Conservation (phyloP, 2,797 vertebrate species). For the Vultur gryphus region DNA sequence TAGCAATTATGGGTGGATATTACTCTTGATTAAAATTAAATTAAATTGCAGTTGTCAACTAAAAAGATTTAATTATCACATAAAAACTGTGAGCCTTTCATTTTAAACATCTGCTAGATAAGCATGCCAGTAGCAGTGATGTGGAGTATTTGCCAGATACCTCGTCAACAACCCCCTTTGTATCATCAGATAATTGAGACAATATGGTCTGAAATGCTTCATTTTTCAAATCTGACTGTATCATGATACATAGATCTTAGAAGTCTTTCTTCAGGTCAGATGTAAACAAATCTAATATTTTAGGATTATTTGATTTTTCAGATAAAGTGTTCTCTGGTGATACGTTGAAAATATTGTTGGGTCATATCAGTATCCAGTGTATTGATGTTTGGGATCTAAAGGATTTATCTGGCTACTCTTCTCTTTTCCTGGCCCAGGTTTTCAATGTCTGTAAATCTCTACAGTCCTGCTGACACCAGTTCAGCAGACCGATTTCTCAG, state of each 20-base stretch:
- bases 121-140: slow-evolving; percentile 29
- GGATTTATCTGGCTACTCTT: background rate
- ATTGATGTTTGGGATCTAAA: background rate
- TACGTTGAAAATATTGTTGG: background rate
- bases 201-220: slow-evolving; percentile 12
- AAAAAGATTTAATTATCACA: slow-evolving; percentile 68
- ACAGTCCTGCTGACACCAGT: background rate
- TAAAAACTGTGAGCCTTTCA: slow-evolving; percentile 66
- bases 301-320: background rate
- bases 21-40: slow-evolving; percentile 75
- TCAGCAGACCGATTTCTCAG: background rate
- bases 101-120: slow-evolving; percentile 70
- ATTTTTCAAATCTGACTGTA: background rate
- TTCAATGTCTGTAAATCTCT: background rate
- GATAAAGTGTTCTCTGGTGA: background rate
- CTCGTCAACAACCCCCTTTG: slow-evolving; percentile 44
- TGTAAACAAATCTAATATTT: background rate
- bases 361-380: background rate
- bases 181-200: slow-evolving; percentile 12
- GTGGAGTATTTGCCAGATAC: slow-evolving; percentile 55
- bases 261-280: background rate
- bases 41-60: slow-evolving; percentile 70
- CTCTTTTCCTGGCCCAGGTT: background rate
- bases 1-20: slow-evolving; percentile 51
- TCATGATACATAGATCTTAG: background rate